phyloP scores from a whole-genome alignment of 2,888 invertebrate species.

The Microdon myrmicae region DNA sequence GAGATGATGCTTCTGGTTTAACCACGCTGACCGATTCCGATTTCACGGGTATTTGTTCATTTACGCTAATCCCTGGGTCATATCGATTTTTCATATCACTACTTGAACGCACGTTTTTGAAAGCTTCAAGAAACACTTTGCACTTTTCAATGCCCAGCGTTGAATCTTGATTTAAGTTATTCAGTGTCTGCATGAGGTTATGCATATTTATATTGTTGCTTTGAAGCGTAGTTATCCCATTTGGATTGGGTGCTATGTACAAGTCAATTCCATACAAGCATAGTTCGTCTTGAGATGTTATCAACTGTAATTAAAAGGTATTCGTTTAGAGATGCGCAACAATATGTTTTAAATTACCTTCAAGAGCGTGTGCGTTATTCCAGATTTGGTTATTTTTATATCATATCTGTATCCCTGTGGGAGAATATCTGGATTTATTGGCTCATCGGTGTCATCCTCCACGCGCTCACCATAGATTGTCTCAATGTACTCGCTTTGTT shows the following conservation, averaged over 20 bases:
- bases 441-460: constrained; percentile 54
- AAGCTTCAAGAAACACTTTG: constrained; percentile 57
- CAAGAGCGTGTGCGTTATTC: constrained; percentile 58
- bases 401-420: constrained; percentile 62
- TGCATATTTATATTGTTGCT: constrained; percentile 57
- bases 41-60: neutral
- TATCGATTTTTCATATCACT: neutral
- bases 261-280: constrained; percentile 63
- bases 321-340: neutral
- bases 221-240: constrained; percentile 59
- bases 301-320: constrained; percentile 50
- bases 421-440: constrained; percentile 56
- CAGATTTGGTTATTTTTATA: constrained; percentile 59
- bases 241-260: constrained; percentile 60
- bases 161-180: constrained; percentile 53
- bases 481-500: constrained; percentile 60
- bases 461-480: constrained; percentile 58
- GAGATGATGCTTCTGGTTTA: neutral
- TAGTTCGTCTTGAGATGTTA: constrained; percentile 58
- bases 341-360: constrained; percentile 53
- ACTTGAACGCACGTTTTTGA: constrained; percentile 21
- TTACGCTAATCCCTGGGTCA: neutral
- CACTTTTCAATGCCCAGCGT: constrained; percentile 58
- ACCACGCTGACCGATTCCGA: neutral
- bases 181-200: constrained; percentile 60